Evolutionary conservation across 2,113 vertebrate genomes (phyloP).

Genomic region (Chlamydotis undulata): DNA sequence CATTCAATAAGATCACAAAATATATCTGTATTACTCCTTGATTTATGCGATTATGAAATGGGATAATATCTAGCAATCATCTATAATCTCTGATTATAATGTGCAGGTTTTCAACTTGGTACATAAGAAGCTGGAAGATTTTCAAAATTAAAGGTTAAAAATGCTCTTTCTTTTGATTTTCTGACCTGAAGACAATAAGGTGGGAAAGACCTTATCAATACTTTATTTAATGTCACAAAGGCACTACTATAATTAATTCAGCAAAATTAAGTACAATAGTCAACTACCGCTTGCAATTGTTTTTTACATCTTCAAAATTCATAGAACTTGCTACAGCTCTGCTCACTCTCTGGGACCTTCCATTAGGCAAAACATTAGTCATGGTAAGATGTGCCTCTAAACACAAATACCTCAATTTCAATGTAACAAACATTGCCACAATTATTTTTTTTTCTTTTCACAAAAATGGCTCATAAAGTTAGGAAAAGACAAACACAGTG

Average conservation of each 20-base stretch:
- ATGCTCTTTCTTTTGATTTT: neutral
- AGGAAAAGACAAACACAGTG: neutral
- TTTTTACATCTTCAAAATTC: slow-evolving; percentile 3
- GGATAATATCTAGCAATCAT: neutral
- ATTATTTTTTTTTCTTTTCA: neutral
- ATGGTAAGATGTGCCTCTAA: neutral
- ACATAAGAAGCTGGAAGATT: neutral
- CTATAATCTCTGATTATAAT: neutral
- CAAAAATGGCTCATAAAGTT: neutral
- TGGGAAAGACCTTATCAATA: neutral
- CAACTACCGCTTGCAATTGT: neutral
- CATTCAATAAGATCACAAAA: neutral
- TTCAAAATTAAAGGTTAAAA: neutral
- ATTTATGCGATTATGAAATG: neutral
- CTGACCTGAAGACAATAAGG: neutral
- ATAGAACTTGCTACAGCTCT: neutral
- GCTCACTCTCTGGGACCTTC: neutral
- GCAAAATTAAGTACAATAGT: neutral
- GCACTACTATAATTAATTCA: neutral
- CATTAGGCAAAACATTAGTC: neutral
- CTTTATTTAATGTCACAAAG: neutral
- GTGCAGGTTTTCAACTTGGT: neutral
- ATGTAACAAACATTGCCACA: neutral
- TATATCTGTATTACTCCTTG: neutral
- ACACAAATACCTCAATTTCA: neutral